Percentiles rank a stretch among this genome's conserved stretches.
These are phyloP conservation scores for Hydropotes inermis DNA, from an alignment of 2,113 vertebrate species.

Conservation along the genomic window DNA sequence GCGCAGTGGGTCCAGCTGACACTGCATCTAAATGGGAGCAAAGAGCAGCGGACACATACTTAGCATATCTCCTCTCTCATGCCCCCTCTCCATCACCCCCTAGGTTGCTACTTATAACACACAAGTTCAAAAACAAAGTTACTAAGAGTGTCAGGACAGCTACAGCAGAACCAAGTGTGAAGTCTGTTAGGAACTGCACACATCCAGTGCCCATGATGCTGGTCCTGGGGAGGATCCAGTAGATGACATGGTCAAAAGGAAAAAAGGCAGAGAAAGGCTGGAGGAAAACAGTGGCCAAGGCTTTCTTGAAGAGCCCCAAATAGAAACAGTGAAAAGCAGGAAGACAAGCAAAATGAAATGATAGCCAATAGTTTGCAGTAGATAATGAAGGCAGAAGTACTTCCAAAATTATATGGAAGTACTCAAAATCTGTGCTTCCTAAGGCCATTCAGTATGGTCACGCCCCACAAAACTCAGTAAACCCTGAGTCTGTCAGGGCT, in stretches of 20 bases:
- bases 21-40: fast-evolving
- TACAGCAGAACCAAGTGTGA: neutral
- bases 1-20: neutral
- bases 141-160: neutral
- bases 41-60: neutral
- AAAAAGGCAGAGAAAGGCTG: neutral
- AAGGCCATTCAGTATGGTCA: neutral
- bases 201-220: neutral
- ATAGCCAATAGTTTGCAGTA: neutral
- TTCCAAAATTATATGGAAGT: neutral
- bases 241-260: neutral
- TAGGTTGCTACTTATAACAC: neutral
- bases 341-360: neutral
- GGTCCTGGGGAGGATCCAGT: neutral
- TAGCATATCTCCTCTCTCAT: neutral
- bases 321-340: neutral
- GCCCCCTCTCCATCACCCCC: neutral
- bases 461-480: neutral
- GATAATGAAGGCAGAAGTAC: neutral
- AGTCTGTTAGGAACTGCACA: neutral
- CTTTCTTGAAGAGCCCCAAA: neutral
- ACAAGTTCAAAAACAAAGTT: neutral
- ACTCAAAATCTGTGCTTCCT: neutral
- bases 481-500: neutral
- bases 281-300: neutral